Base-by-base conservation (phyloP, 2,888 invertebrate species). In the Gerris lacustris region DNA sequence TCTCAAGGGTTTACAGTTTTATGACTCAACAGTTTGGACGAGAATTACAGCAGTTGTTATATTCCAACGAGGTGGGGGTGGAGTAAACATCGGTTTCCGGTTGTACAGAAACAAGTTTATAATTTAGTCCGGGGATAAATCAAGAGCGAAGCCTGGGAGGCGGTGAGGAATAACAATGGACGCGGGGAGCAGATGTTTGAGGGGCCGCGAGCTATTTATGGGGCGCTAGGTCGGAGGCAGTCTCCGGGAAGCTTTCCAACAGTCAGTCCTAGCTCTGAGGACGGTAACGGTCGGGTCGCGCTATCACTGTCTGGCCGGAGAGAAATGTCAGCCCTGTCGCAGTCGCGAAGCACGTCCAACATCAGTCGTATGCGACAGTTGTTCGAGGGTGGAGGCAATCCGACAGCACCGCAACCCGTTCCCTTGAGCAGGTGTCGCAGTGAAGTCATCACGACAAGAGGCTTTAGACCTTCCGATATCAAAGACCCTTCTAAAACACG, bases 401-500 rank as follows among this genome's bases (percentile, higher is more conserved):
- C 9, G 15, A 55, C 55, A 55, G 9, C 55, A 2, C 11, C 9
- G 11, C 18, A 64, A 31, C 18, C 44, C 7, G 45, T 63, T n/a
- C 66, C 69, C 7, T 71, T 76, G 43, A 76, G 77, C 70, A 75
- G 75, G 64, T 76, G 74, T 68, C 72, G 81, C 76, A 86, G 86
- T 78, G 83, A 86, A 17, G 83, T 91, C 73, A 86, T 90, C 78
- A 86, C 86, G 69, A 85, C 86, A 74, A 84, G 92, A 45, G 91
- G 93, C 55, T 91, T 91, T 81, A 91, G 91, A 78, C 93, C 93
- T 1, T 92, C 92, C 4, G 93, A 94, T 81, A 85, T 87, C 80
- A 88, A 87, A 79, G 92, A 94, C 81, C 92, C 92, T 0, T 83
- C 83, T 76, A 93, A 93, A 82, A 87, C 87, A 79, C 87, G 88